phyloP scores from a whole-genome alignment of 2,797 vertebrate species.

The Moxostoma hubbsi region DNA sequence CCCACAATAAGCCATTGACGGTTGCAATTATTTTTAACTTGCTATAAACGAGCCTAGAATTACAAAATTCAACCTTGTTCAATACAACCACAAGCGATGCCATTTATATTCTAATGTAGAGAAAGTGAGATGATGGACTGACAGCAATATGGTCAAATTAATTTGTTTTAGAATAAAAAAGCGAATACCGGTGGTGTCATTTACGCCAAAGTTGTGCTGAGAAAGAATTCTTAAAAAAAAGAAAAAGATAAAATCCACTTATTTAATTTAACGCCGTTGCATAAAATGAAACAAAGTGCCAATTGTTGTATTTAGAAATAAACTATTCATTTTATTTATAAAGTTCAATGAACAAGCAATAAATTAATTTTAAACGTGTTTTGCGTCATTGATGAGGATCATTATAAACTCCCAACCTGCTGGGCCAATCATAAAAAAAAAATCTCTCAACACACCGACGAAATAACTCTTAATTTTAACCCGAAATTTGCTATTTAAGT shows the following conservation, averaged over 20 bases:
- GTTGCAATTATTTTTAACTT: slow-evolving; percentile 23
- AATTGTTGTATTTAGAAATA: slow-evolving; percentile 5
- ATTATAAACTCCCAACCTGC: not conserved
- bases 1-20: not conserved
- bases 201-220: slow-evolving; percentile 4
- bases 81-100: not conserved
- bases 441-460: slow-evolving; percentile 4
- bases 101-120: not conserved
- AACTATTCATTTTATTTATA: not conserved
- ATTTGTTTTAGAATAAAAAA: not conserved
- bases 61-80: slow-evolving; percentile 6
- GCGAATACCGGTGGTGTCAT: not conserved
- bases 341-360: not conserved
- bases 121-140: slow-evolving; percentile 5
- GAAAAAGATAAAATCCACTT: not conserved
- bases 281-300: not conserved
- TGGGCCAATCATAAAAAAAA: not conserved
- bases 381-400: not conserved
- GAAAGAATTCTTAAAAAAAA: not conserved
- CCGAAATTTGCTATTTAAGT: not conserved
- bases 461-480: not conserved
- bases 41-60: slow-evolving; percentile 6
- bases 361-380: slow-evolving; percentile 1
- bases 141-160: not conserved
- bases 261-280: not conserved